Conservation (phyloP, 2,797 vertebrate genomes). For the Arrhamphus sclerolepis region DNA sequence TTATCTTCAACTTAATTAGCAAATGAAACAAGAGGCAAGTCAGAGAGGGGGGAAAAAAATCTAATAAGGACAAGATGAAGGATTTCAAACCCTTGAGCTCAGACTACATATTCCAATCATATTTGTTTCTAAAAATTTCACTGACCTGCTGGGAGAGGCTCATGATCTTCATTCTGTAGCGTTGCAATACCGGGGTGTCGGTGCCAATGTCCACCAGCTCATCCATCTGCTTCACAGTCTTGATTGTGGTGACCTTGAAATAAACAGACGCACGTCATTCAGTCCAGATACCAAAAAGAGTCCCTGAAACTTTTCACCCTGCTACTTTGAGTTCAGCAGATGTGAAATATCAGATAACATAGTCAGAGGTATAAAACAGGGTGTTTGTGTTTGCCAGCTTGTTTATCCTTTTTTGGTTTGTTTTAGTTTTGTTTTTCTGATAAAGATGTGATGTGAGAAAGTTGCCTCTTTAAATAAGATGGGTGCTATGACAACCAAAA, state of each 20-base stretch:
- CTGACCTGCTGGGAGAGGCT: constrained; percentile 91
- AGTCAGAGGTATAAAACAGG: too few species aligned
- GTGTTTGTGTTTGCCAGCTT: too few species aligned
- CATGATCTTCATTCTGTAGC: constrained; percentile 87
- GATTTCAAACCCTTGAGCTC: background rate
- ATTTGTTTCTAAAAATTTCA: background rate
- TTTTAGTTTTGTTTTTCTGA: too few species aligned
- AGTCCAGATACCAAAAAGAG: constrained; percentile 4
- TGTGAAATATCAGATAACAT: too few species aligned
- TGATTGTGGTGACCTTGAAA: constrained; percentile 95
- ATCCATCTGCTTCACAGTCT: constrained; percentile 94
- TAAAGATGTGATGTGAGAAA: too few species aligned
- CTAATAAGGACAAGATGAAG: background rate
- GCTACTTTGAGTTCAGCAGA: too few species aligned
- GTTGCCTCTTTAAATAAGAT: too few species aligned
- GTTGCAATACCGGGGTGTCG: constrained; percentile 88
- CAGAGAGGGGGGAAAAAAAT: too few species aligned
- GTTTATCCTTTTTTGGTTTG: too few species aligned
- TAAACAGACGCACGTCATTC: constrained; percentile 20
- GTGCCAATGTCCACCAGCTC: constrained; percentile 94
- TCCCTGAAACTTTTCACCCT: background rate
- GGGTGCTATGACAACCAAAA: too few species aligned
- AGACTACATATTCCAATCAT: background rate
- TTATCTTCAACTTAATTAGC: too few species aligned
- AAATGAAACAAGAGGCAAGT: too few species aligned